Evolutionary conservation across 2,113 vertebrate species (phyloP).

Genomic region (Mesoclemmys tuberculata): DNA sequence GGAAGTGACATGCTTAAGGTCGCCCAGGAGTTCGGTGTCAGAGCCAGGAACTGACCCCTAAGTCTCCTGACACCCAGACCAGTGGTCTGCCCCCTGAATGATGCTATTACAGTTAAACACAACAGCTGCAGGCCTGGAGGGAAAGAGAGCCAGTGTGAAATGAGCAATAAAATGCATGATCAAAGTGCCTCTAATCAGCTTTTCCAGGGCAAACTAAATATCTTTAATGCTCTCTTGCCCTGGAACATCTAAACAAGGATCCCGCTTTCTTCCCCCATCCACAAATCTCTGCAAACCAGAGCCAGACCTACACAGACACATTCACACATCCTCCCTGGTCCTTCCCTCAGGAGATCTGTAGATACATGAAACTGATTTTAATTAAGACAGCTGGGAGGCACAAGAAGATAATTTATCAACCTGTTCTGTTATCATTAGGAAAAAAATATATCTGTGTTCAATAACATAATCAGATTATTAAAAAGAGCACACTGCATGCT

Average conservation of each 20-base stretch:
- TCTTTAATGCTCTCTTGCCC: background rate
- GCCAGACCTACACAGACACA: background rate
- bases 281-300: background rate
- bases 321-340: background rate
- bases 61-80: background rate
- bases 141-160: background rate
- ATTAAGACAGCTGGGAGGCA: constrained; percentile 27
- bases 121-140: background rate
- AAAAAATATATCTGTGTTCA: constrained; percentile 42
- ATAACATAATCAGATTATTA: constrained; percentile 52
- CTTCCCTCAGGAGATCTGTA: constrained; percentile 12
- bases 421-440: constrained; percentile 28
- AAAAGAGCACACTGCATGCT: constrained; percentile 33
- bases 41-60: background rate
- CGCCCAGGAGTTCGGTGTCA: background rate
- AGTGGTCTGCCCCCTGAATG: background rate
- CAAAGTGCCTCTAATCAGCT: background rate
- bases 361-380: constrained; percentile 34
- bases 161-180: background rate
- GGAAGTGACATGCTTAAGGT: background rate
- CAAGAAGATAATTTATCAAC: background rate
- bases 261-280: background rate
- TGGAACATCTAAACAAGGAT: background rate
- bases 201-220: background rate
- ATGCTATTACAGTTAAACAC: background rate